A percentile compares a stretch with the other conserved stretches of the same genome.
These are phyloP conservation scores for Mythimna ferrago DNA, from an alignment of 2,888 invertebrate genomes.

Conservation along the genomic window DNA sequence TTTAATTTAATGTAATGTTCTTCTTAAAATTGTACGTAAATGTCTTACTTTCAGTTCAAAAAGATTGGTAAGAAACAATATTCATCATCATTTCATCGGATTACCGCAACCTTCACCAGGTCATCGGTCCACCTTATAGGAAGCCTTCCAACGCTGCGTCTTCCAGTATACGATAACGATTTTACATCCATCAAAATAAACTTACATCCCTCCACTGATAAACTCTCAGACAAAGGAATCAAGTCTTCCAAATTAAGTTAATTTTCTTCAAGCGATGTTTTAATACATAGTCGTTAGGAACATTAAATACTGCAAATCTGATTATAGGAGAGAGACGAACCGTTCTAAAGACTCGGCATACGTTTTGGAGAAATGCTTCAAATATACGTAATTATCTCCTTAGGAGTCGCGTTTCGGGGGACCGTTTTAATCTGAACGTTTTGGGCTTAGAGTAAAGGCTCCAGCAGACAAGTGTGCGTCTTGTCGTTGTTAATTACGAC, in stretches of 20 bases:
- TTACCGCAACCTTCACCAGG: too few relatives aligned
- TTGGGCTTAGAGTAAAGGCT: background rate
- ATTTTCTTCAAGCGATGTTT: constrained; percentile 70
- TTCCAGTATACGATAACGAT: too few relatives aligned
- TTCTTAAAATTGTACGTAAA: too few relatives aligned
- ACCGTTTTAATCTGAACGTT: constrained; percentile 41
- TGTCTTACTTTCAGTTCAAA: too few relatives aligned
- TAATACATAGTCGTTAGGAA: constrained; percentile 72
- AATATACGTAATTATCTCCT: constrained; percentile 48
- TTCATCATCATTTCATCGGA: too few relatives aligned
- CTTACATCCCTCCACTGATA: constrained; percentile 8
- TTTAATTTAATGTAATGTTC: too few relatives aligned
- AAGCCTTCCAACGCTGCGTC: too few relatives aligned
- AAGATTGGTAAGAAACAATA: too few relatives aligned
- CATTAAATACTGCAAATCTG: constrained; percentile 77
- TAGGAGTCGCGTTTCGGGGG: constrained; percentile 13
- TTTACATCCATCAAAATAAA: background rate
- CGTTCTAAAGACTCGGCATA: constrained; percentile 45
- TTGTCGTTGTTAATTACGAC: too few relatives aligned
- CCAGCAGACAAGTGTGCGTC: background rate
- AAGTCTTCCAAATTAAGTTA: constrained; percentile 66
- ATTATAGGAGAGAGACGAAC: constrained; percentile 67
- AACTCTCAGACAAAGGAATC: constrained; percentile 52
- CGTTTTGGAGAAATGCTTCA: constrained; percentile 26
- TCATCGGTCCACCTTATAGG: too few relatives aligned